Percentiles rank a stretch among this genome's conserved stretches.
Evolutionary conservation across 2,113 vertebrate species (phyloP).

Genomic region (Apodemus sylvaticus): DNA sequence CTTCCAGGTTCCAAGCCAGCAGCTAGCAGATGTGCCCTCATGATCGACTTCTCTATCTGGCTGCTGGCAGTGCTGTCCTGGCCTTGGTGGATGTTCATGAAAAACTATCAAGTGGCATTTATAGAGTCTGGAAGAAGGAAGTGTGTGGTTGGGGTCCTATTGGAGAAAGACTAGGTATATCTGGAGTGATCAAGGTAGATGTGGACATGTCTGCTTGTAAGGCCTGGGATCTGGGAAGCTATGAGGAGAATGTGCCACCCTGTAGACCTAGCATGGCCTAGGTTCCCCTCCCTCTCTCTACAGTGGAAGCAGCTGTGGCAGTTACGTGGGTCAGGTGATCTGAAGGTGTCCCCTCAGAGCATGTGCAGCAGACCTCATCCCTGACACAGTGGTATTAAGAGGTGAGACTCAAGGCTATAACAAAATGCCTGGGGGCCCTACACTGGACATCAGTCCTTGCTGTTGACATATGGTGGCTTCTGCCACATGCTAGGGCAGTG

Average conservation of each 20-base stretch:
- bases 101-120: background rate
- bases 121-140: background rate
- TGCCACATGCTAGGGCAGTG: background rate
- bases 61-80: background rate
- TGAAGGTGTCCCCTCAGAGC: background rate
- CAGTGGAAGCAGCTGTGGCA: rapidly evolving
- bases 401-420: background rate
- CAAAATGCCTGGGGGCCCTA: rapidly evolving
- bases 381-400: background rate
- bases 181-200: background rate
- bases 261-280: background rate
- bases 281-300: background rate
- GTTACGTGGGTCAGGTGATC: rapidly evolving
- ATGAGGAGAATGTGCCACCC: background rate
- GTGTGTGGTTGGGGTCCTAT: background rate
- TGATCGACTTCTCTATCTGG: background rate
- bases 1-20: background rate
- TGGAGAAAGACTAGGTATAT: background rate
- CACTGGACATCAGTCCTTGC: background rate
- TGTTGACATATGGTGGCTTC: background rate
- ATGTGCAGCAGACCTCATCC: background rate
- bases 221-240: background rate
- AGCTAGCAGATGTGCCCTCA: background rate
- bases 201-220: background rate
- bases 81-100: background rate